Evolutionary conservation across 23 tunicate genomes (phyloP).

Genomic region (Phallusia fumigata): DNA sequence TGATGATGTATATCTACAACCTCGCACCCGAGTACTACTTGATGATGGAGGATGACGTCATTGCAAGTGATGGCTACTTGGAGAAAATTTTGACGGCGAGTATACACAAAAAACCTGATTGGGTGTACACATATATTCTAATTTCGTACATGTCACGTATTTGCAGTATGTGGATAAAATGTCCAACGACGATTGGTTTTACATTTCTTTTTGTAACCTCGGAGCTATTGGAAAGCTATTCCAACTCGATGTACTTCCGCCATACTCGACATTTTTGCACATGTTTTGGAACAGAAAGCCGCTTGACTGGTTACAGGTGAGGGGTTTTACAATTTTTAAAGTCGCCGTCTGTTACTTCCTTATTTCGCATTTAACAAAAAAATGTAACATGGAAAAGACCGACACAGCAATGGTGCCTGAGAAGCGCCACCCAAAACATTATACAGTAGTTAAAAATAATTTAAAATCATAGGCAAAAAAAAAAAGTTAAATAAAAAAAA

Average conservation of each 20-base stretch:
- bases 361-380: background rate
- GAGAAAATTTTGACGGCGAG: slow-evolving; percentile 26
- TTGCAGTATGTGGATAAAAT: slow-evolving; percentile 21
- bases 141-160: too few species aligned
- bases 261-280: slow-evolving; percentile 76
- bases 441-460: too few species aligned
- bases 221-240: slow-evolving; percentile 93
- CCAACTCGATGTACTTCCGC: slow-evolving; percentile 40
- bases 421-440: too few species aligned
- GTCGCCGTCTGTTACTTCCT: too few species aligned
- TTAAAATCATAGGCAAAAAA: too few species aligned
- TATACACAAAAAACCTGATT: background rate
- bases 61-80: slow-evolving; percentile 31
- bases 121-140: background rate
- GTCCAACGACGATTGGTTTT: slow-evolving; percentile 50
- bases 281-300: slow-evolving; percentile 94
- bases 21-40: slow-evolving; percentile 41
- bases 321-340: too few species aligned
- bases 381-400: too few species aligned
- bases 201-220: slow-evolving; percentile 69
- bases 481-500: too few species aligned
- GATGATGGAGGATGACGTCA: slow-evolving; percentile 73
- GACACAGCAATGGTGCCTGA: too few species aligned
- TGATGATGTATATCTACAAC: slow-evolving; percentile 61
- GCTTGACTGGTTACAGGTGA: slow-evolving; percentile 83